Percentiles rank a stretch among this genome's conserved stretches.
Evolutionary conservation across 2,888 invertebrate genomes (phyloP).

Genomic region (Oscheius sp.): DNA sequence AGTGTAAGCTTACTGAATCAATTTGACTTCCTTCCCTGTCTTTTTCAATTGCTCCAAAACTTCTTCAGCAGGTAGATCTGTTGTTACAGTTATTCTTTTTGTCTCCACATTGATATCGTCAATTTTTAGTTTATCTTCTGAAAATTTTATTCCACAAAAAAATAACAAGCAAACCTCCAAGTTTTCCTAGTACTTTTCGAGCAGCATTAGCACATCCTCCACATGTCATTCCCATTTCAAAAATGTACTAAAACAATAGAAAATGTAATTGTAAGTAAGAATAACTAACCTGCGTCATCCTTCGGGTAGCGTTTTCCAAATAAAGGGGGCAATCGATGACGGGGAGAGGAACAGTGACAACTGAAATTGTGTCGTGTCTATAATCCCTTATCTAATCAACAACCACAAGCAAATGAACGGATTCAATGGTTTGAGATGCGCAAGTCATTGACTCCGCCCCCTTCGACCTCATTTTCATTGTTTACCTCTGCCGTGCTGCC

Average conservation of each 20-base stretch:
- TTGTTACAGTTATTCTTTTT: slow-evolving; percentile 74
- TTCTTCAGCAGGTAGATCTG: slow-evolving; percentile 72
- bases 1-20: slow-evolving; percentile 40
- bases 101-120: slow-evolving; percentile 73
- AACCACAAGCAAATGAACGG: too few relatives aligned
- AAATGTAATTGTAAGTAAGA: neutral
- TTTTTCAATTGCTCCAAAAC: slow-evolving; percentile 74
- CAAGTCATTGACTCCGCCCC: neutral
- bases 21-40: slow-evolving; percentile 74
- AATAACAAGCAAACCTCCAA: slow-evolving; percentile 76
- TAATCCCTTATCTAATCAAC: too few relatives aligned
- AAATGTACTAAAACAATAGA: slow-evolving; percentile 78
- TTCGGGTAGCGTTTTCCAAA: neutral
- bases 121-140: slow-evolving; percentile 70
- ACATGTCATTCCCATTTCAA: slow-evolving; percentile 92
- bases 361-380: too few relatives aligned
- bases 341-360: neutral
- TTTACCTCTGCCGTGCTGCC: neutral
- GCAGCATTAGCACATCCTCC: slow-evolving; percentile 91
- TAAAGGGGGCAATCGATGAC: neutral
- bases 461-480: slow-evolving; percentile 14
- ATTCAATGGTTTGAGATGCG: too few relatives aligned
- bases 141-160: neutral
- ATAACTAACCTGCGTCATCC: slow-evolving; percentile 23
- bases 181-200: slow-evolving; percentile 85